Evolutionary conservation across 2,113 vertebrate species (phyloP).

Genomic region (Bubo blakistoni): DNA sequence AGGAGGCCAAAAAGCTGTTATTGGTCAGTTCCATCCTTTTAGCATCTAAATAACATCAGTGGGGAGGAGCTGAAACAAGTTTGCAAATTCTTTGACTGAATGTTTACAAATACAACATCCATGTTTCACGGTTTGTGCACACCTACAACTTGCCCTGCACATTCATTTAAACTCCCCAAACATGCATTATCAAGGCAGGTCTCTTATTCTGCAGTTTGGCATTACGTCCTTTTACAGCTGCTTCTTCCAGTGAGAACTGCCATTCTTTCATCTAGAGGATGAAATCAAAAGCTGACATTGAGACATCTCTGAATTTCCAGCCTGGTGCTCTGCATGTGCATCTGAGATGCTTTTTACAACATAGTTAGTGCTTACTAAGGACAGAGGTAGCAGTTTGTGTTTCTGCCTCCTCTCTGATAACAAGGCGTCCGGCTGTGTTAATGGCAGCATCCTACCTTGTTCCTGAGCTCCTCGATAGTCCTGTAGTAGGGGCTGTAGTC

Average conservation of each 20-base stretch:
- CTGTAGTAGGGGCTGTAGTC: constrained; percentile 87
- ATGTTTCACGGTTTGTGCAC: not conserved
- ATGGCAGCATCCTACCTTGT: constrained; percentile 75
- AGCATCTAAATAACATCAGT: not conserved
- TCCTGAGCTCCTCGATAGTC: constrained; percentile 83
- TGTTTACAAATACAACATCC: not conserved
- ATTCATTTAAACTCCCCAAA: not conserved
- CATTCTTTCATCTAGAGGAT: not conserved
- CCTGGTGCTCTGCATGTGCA: not conserved
- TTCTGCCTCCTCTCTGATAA: not conserved
- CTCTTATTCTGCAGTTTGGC: not conserved
- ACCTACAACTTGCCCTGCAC: not conserved
- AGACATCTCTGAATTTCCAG: not conserved
- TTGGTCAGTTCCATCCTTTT: not conserved
- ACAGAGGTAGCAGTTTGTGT: not conserved
- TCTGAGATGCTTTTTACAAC: not conserved
- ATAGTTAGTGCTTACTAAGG: not conserved
- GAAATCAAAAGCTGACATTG: not conserved
- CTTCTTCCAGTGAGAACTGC: not conserved
- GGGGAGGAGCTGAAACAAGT: not conserved
- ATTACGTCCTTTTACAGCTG: accelerated
- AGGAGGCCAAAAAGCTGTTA: not conserved
- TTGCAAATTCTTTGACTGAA: not conserved
- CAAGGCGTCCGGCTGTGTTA: not conserved
- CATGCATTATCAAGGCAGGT: not conserved